These are phyloP conservation scores for Aplodontia rufa DNA, from an alignment of 2,113 vertebrate species.

Conservation along the genomic window DNA sequence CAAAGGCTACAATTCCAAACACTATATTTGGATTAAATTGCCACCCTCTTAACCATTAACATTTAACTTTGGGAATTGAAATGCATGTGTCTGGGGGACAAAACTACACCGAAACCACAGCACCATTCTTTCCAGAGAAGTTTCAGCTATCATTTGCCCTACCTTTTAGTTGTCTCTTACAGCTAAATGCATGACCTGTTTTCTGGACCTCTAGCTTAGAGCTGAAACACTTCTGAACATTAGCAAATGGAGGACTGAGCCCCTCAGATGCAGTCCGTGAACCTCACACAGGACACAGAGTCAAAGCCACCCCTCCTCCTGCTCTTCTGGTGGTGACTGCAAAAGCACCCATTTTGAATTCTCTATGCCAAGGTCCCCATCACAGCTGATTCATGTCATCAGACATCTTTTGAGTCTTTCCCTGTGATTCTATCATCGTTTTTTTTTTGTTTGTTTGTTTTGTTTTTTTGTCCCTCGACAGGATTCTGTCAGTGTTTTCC, in stretches of 20 bases:
- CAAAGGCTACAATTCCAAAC: neutral
- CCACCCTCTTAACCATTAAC: neutral
- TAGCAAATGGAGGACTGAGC: neutral
- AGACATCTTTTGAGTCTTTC: neutral
- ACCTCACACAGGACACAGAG: accelerated
- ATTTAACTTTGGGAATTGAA: neutral
- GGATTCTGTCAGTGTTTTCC: neutral
- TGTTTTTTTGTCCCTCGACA: neutral
- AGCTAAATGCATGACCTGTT: neutral
- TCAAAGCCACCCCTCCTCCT: neutral
- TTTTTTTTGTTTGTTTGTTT: too few species aligned
- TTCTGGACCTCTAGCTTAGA: neutral
- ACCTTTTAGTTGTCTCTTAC: neutral
- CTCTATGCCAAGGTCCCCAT: neutral
- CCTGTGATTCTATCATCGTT: neutral
- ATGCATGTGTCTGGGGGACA: neutral
- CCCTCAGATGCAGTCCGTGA: accelerated
- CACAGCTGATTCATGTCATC: accelerated
- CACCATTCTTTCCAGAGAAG: neutral
- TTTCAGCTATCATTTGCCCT: neutral
- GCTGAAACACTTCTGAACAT: neutral
- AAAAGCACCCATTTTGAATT: accelerated
- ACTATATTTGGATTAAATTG: neutral
- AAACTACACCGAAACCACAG: neutral
- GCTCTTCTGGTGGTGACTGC: accelerated